Evolutionary conservation across 2,113 vertebrate genomes (phyloP).

Genomic region (Chaetura pelagica): DNA sequence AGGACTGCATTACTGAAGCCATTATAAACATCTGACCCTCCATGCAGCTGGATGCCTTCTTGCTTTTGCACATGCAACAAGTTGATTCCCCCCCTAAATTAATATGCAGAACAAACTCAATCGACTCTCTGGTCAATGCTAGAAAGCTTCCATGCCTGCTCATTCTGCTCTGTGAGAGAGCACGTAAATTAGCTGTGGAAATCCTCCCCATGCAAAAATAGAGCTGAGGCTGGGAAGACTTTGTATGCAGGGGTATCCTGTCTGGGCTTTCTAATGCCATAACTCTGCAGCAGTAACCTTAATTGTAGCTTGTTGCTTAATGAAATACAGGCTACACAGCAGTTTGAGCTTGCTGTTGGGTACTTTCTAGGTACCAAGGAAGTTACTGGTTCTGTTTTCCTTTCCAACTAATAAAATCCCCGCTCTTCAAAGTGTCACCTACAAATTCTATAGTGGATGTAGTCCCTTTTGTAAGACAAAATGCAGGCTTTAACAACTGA

Average conservation of each 20-base stretch:
- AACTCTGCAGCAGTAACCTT: not conserved
- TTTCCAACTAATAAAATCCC: not conserved
- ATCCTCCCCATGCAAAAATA: not conserved
- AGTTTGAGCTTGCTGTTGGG: not conserved
- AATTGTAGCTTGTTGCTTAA: accelerated
- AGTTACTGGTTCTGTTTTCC: not conserved
- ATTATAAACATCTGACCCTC: not conserved
- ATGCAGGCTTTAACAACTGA: not conserved
- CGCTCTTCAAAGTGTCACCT: not conserved
- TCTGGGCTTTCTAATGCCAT: not conserved
- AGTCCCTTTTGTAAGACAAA: not conserved
- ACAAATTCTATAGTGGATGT: not conserved
- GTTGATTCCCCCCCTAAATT: not conserved
- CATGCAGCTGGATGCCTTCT: not conserved
- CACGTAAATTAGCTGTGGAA: not conserved
- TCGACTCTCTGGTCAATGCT: accelerated
- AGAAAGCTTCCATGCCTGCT: not conserved
- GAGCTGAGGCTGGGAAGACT: not conserved
- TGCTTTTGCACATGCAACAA: not conserved
- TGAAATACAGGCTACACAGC: not conserved
- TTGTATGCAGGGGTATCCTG: not conserved
- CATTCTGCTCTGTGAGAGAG: not conserved
- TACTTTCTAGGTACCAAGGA: not conserved
- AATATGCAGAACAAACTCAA: not conserved
- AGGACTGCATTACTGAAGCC: not conserved